Base-by-base conservation (phyloP, 1,140 invertebrate species). In the Drosophila asahinai region DNA sequence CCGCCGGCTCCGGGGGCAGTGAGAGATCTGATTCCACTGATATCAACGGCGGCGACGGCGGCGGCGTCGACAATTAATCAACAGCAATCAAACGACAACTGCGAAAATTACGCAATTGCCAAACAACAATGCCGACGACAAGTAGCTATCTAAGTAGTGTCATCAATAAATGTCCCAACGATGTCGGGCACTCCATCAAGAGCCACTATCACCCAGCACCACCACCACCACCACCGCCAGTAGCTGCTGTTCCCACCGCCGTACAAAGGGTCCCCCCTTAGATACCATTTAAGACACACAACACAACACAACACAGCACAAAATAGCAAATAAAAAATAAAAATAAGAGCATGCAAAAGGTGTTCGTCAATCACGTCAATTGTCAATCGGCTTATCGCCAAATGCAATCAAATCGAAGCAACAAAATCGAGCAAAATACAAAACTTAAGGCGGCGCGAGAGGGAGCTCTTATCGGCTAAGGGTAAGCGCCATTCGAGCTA, bases 81-180 rank as follows among this genome's bases (percentile, higher is more conserved):
- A 71, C 49, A 51, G 67, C 49, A 71, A 71, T 71, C 67, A 71
- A 71, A 71, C 52, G 54, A 42, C 60, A 30, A 68, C 38, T 42
- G 30, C 33, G 59, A 73, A 54, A 57, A 67, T 67, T 68, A 71
- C 64, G 61, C 54, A 59, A 73, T 55, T 55, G 25, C 60, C 54
- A 57, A 40, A 40, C 54, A 40, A 57, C 36, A 57, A 57, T 40
- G 47, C 27, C 54, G 51, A 42, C 40, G 61, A 72, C 64, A 80
- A 72, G 68, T 70, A 65, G 48, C 54, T 77, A 81, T 81, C 81
- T 81, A 71, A 45, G 76, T 66, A 61, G 67, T 83, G 82, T 77
- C 72, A 83, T 83, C 77, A 67, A 83, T 86, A 83, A 83, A 80
- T 81, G 73, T 77, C 81, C 68, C 62, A 45, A 8, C 43, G 33